phyloP scores from a whole-genome alignment of 2,797 vertebrate species.

The Peromyscus eremicus region DNA sequence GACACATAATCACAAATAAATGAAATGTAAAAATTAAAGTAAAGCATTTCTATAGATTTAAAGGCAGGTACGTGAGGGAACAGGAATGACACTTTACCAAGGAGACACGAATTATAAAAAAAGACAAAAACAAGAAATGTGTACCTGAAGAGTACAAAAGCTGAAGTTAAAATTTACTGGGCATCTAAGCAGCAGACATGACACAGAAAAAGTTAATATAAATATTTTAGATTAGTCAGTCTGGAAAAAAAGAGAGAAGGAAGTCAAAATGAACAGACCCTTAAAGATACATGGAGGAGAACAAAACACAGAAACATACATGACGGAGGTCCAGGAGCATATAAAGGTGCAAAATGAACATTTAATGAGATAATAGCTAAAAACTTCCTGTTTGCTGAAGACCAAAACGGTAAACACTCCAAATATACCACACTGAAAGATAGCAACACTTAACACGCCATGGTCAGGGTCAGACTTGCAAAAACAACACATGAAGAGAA shows the following conservation, averaged over 20 bases:
- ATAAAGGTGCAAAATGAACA: neutral
- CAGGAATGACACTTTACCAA: neutral
- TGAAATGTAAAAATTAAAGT: neutral
- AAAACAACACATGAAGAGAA: slow-evolving; percentile 47
- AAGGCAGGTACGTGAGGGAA: neutral
- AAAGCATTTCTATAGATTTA: neutral
- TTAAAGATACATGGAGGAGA: neutral
- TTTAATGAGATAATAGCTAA: neutral
- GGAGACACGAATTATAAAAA: slow-evolving; percentile 9
- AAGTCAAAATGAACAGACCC: neutral
- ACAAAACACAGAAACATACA: neutral
- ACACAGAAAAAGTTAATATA: slow-evolving; percentile 27
- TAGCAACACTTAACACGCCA: neutral
- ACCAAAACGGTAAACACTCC: neutral
- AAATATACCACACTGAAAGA: slow-evolving; percentile 12
- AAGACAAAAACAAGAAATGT: neutral
- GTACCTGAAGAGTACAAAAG: neutral
- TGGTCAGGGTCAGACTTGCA: neutral
- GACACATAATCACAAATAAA: neutral
- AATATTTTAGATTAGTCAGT: slow-evolving; percentile 3
- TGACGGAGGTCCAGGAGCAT: neutral
- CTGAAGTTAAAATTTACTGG: slow-evolving; percentile 24
- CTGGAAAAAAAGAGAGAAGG: neutral
- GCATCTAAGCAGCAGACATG: neutral
- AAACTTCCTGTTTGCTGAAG: neutral